Base-by-base conservation (phyloP, 2,888 invertebrate genomes). In the Axea sp. region DNA sequence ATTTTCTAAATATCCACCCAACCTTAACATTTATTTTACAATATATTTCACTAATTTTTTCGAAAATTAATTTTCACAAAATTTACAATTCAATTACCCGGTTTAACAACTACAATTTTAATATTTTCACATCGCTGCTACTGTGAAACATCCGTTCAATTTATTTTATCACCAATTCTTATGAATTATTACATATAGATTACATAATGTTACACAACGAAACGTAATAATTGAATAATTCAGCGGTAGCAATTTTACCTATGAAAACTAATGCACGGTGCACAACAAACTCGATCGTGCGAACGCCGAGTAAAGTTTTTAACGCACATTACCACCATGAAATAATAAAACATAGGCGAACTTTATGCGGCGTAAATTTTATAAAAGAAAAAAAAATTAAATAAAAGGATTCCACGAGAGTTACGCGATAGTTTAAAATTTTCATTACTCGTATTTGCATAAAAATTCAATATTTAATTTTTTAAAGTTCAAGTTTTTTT, bases 401-500 rank as follows among this genome's bases (percentile, higher is more conserved):
- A 53, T 37, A 33, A 39, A 53, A 37, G 15, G 33, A 39, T 39
- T 39, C 11, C 6, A 2, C n/a, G 24, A 8, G 35, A 17, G 24
- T 6, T 11, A 12, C 35, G 53, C 9, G 53, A 53, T 35, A 35
- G 51, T 14, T 35, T n/a, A 11, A 24, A 24, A 51, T 35, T 22
- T 57, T 41, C 39, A 53, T 53, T 37, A 39, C 28, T 2, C 31
- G 28, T n/a, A 17, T 53, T 37, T 37, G 53, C 53, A 53, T 53
- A 28, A 53, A 26, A 53, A 37, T 53, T 37, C 26, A 24, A 53
- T 53, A 39, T 37, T 37, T 39, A 53, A 28, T 53, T 37, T 39
- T 30, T 35, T 17, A 11, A 7, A 14, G 33, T 15, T 15, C 15
- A 35, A 35, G 14, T 35, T 35, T 35, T 2, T 9, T 7, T 15